A percentile compares a stretch with the other conserved stretches of the same genome.
These are phyloP conservation scores for Chondrilla cf. caribensis DNA, from an alignment of 37 sponge, comb jelly and placozoan species.

Conservation along the genomic window DNA sequence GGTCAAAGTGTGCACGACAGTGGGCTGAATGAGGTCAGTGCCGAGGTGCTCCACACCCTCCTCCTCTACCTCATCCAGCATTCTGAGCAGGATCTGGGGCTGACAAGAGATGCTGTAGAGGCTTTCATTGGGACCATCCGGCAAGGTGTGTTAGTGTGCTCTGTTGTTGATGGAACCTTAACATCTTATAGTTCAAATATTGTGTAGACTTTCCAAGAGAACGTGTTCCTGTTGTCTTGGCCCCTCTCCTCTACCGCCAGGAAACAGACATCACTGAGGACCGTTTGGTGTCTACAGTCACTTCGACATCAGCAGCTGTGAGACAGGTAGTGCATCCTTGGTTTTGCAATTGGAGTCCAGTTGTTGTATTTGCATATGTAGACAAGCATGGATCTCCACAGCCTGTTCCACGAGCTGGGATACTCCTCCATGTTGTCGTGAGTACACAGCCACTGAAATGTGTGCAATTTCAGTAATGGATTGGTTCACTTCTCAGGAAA, in stretches of 20 bases:
- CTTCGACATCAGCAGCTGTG: conserved; percentile 56
- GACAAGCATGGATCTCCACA: conserved; percentile 39
- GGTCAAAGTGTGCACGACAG: conserved; percentile 63
- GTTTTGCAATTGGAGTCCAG: too few species aligned
- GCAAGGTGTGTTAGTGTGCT: conserved; percentile 27
- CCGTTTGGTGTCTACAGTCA: conserved; percentile 63
- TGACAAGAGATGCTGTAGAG: conserved; percentile 48
- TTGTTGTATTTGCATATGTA: too few species aligned
- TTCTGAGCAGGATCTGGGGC: conserved; percentile 54
- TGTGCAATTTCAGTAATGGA: neutral
- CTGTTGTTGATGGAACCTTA: neutral
- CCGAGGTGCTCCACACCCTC: conserved; percentile 77
- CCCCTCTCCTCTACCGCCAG: conserved; percentile 76
- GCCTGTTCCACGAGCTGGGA: conserved; percentile 80
- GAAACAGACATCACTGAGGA: conserved; percentile 81
- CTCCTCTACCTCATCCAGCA: conserved; percentile 65
- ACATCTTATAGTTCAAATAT: neutral
- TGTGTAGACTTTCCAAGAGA: conserved; percentile 79
- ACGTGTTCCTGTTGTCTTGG: conserved; percentile 79
- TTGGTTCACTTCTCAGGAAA: conserved; percentile 39
- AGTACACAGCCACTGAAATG: conserved; percentile 7
- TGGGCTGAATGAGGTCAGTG: conserved; percentile 76
- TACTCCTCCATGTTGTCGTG: conserved; percentile 75
- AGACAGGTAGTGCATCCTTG: conserved; percentile 25
- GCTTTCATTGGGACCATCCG: conserved; percentile 70